Base-by-base conservation (phyloP, 2,797 vertebrate genomes). In the Linurgus olivaceus region DNA sequence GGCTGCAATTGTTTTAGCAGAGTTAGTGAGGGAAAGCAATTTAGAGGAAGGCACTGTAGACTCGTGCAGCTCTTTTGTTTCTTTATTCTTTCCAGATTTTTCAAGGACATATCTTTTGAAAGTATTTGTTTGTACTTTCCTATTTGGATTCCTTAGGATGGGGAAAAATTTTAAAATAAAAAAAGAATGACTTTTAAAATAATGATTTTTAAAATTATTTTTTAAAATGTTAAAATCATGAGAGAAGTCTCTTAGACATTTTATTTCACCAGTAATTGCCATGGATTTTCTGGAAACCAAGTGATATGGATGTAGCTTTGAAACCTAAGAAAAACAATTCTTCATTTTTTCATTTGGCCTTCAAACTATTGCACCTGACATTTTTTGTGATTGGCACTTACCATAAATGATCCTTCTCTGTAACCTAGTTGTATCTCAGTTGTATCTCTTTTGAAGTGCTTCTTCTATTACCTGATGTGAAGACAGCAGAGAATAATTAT, bases 401-500 rank as follows among this genome's bases (percentile, higher is more conserved):
- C 37, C 44, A n/a, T 40, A 68, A 74, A 55, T 0, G 2, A 92
- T 40, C 17, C 25, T 71, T 51, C 38, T 42, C 45, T 48, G 26
- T 45, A 79, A 73, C 51, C 28, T 40, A 31, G 38, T 58, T 19
- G 5, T 42, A 72, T 15, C 18, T 33, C 29, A 48, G 17, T 5
- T 70, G 57, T 55, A 58, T 59, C 28, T 54, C 57, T 68, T 71
- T 66, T 44, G 59, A 93, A 92, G 68, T 15, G 13, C 52, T 48
- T 4, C 40, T 66, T 66, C 51, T 75, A 2, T 84, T 78, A 88
- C 80, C 88, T 89, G 88, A 91, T 95, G 74, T 88, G 89, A 97
- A 94, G 73, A 89, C 90, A 94, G 77, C 92, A 88, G 95, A 95
- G 38, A 76, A 74, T 48, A 45, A 13, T 73, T 55, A 86, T 48